Percentiles rank a stretch among this genome's conserved stretches.
Evolutionary conservation across 2,888 invertebrate genomes (phyloP).

Genomic region (Argyra leucocephala): DNA sequence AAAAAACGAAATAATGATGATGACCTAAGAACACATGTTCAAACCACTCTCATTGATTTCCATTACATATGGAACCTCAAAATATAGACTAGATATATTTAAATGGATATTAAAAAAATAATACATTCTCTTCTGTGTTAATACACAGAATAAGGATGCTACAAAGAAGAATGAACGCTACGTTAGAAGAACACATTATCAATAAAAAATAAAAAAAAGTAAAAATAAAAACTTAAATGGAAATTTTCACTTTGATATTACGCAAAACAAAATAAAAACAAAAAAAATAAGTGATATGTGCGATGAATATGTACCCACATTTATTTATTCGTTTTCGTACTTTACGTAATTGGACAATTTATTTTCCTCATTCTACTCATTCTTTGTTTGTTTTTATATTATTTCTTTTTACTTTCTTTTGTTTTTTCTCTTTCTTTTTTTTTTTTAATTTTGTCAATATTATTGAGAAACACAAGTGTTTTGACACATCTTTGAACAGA

Average conservation of each 20-base stretch:
- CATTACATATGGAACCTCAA: no score
- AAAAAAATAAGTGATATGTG: not conserved
- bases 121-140: no score
- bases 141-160: no score
- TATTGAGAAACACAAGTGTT: slow-evolving; percentile 6
- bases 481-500: not conserved
- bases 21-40: no score
- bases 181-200: not conserved
- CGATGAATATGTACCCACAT: not conserved
- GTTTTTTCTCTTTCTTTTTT: not conserved
- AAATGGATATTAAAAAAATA: no score
- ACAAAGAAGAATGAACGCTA: not conserved
- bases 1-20: no score
- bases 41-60: no score
- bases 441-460: not conserved
- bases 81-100: no score
- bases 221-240: no score
- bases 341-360: not conserved
- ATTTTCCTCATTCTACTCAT: not conserved
- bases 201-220: not conserved
- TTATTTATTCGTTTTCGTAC: not conserved
- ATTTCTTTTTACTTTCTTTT: not conserved
- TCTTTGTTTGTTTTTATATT: not conserved
- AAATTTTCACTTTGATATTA: no score
- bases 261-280: not conserved